phyloP scores from a whole-genome alignment of 64 coral and sea anemone species.

The Montipora efflorescens region DNA sequence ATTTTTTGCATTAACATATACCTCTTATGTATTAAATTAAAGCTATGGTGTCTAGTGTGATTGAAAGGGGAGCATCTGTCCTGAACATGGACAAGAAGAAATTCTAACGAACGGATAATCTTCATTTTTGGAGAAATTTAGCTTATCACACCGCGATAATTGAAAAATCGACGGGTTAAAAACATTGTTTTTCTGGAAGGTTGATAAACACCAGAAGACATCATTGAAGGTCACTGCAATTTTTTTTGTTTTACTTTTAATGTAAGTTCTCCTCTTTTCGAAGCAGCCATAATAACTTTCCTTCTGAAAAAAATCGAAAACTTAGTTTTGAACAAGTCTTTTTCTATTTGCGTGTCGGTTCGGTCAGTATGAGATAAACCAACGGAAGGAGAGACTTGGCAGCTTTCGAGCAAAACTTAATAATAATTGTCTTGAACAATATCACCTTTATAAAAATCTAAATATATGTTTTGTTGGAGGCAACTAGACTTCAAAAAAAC shows the following conservation, averaged over 20 bases:
- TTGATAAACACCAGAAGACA: not conserved
- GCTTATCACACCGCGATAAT: slow-evolving; percentile 20
- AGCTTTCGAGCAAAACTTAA: slow-evolving; percentile 16
- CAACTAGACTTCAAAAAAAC: not conserved
- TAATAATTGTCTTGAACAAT: slow-evolving; percentile 4
- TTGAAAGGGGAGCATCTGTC: not conserved
- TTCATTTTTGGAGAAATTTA: slow-evolving; percentile 3
- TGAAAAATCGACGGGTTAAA: slow-evolving; percentile 37
- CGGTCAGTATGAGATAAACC: not conserved
- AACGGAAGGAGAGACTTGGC: slow-evolving; percentile 17
- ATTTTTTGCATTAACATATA: not conserved
- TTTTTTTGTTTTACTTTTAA: not conserved
- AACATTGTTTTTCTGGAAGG: slow-evolving; percentile 10
- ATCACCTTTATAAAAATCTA: slow-evolving; percentile 24
- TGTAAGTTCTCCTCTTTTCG: not conserved
- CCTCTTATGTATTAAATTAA: not conserved
- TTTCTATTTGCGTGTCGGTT: slow-evolving; percentile 47
- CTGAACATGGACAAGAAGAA: not conserved
- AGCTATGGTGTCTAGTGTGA: not conserved
- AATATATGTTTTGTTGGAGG: slow-evolving; percentile 12
- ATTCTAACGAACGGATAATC: slow-evolving; percentile 47
- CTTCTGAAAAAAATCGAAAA: not conserved
- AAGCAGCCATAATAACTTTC: not conserved
- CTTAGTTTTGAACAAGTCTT: too few relatives aligned
- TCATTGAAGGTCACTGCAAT: not conserved